Evolutionary conservation across 2,113 vertebrate genomes (phyloP), one percentile per base, ranked within the genome.

Genomic region (Orycteropus afer): DNA sequence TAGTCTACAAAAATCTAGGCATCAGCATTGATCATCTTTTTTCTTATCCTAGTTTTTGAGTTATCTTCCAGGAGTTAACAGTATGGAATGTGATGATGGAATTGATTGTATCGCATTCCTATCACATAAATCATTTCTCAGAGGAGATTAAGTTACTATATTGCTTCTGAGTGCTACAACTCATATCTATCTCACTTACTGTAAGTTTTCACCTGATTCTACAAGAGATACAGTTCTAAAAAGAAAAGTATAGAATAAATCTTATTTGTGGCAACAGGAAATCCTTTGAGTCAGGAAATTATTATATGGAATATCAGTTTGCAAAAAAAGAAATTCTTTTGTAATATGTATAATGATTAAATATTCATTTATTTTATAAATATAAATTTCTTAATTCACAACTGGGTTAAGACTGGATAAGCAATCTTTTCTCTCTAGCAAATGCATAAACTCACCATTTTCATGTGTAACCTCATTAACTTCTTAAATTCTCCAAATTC

Each of bases 11-110:
- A 13, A 47, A 47, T 13, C 15, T 13, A 81, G 15, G 22, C 14
- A 42, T 29, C 37, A 4, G 29, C 22, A 1, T 0, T 22, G 23
- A 27, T 14, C 6, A 0, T 42, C 37, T 69, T n/a, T 57, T 47
- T 20, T 32, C 49, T 40, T 27, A 9, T 18, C 29, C 12, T 9
- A 29, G 20, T 42, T 65, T 73, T 29, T 57, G 37, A 69, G 18
- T n/a, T 77, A 25, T 47, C 29, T 27, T 11, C 23, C 22, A 12
- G 45, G 71, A 45, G 12, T 73, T 73, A 73, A 40, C 37, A 45
- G 29, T 20, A 80, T 80, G 49, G 45, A 42, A 13, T 12, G 17
- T 57, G 29, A 57, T 5, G 5, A 42, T 69, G 18, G 40, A 22
- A 29, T 6, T 27, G 84, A 7, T 86, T 27, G 7, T 5, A 14